A percentile compares a stretch with the other conserved stretches of the same genome.
Evolutionary conservation across 1,140 invertebrate species (phyloP).

Genomic region (Brachionus paranguensis): DNA sequence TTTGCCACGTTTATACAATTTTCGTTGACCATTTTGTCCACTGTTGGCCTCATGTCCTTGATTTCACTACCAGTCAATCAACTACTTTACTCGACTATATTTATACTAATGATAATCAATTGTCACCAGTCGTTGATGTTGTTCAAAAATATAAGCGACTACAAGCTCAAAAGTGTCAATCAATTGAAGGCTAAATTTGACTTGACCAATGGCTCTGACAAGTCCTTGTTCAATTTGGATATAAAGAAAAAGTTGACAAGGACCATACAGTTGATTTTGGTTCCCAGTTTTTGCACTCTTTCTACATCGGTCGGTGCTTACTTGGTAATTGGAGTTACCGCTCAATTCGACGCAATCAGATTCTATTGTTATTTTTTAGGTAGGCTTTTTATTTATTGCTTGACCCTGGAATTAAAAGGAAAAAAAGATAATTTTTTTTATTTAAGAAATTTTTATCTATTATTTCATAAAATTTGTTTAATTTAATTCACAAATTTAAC

Average conservation of each 20-base stretch:
- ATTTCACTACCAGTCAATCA: neutral
- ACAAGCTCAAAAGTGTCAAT: neutral
- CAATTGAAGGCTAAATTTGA: neutral
- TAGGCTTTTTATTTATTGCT: neutral
- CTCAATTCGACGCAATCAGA: neutral
- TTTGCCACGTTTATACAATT: conserved; percentile 30
- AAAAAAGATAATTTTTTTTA: no score
- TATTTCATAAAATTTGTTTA: no score
- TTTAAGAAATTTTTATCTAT: no score
- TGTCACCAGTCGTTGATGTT: conserved; percentile 29
- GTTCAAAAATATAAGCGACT: conserved; percentile 30
- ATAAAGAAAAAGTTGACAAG: neutral
- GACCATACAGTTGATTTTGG: conserved; percentile 11
- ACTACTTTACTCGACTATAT: conserved; percentile 1
- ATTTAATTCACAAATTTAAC: no score
- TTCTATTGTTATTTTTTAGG: conserved; percentile 17
- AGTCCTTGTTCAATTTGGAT: neutral
- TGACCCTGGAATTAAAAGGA: neutral
- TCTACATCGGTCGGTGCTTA: neutral
- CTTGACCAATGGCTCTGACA: neutral
- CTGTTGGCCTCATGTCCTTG: conserved; percentile 11
- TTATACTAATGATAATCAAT: conserved; percentile 30
- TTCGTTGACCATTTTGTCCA: neutral
- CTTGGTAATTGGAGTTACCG: neutral
- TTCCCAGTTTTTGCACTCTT: conserved; percentile 28